Percentiles rank a stretch among this genome's conserved stretches.
Evolutionary conservation across 37 sponge, comb jelly and placozoan species (phyloP).

Genomic region (Aphrocallistes beatrix): DNA sequence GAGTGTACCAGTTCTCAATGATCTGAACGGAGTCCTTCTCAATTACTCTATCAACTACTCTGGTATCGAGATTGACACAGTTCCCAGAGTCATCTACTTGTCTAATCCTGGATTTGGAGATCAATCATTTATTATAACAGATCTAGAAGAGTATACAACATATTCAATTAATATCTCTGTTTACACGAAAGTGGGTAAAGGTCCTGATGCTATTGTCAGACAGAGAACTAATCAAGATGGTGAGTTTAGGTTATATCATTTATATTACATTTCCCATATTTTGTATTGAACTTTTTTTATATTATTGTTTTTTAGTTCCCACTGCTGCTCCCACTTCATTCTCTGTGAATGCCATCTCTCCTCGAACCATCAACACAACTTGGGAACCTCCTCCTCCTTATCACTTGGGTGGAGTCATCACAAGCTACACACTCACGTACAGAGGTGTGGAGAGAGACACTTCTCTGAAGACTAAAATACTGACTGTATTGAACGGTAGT

Average conservation of each 20-base stretch:
- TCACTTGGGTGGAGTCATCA: slow-evolving; percentile 17
- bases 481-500: slow-evolving; percentile 3
- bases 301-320: not conserved
- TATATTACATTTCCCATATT: no score
- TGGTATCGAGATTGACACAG: slow-evolving; percentile 3
- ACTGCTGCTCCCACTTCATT: slow-evolving; percentile 16
- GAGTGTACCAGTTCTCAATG: not conserved
- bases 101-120: not conserved
- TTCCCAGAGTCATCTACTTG: slow-evolving; percentile 6
- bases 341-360: slow-evolving; percentile 9
- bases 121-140: not conserved
- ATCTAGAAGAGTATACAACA: not conserved
- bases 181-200: not conserved
- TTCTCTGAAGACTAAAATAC: not conserved
- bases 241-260: not conserved
- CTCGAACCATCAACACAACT: slow-evolving; percentile 11
- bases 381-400: slow-evolving; percentile 14
- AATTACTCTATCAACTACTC: not conserved
- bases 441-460: not conserved
- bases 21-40: not conserved
- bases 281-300: no score
- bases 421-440: not conserved
- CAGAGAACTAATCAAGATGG: slow-evolving; percentile 17
- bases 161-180: not conserved
- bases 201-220: slow-evolving; percentile 13